Evolutionary conservation across 2,888 invertebrate species (phyloP).

Genomic region (Linyphia triangularis): DNA sequence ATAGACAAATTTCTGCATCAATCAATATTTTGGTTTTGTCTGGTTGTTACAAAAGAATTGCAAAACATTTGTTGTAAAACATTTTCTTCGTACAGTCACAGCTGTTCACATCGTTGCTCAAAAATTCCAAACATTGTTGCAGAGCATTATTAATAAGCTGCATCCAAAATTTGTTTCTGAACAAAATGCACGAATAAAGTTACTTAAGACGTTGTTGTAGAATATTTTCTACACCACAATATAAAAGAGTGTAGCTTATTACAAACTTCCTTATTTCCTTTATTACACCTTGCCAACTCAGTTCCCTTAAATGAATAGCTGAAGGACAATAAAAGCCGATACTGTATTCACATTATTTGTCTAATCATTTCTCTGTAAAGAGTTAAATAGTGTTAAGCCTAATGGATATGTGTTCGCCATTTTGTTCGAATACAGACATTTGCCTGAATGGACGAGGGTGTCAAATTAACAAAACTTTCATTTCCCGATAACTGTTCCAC

Average conservation of each 20-base stretch:
- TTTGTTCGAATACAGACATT: slow-evolving; percentile 51
- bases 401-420: slow-evolving; percentile 54
- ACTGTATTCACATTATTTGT: background rate
- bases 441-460: slow-evolving; percentile 28
- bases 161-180: background rate
- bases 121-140: too few species aligned
- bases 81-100: too few species aligned
- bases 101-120: too few species aligned
- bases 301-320: background rate
- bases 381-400: slow-evolving; percentile 25
- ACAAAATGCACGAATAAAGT: background rate
- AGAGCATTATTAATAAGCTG: too few species aligned
- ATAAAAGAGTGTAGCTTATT: background rate
- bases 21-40: too few species aligned
- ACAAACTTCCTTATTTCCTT: background rate
- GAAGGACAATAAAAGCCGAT: background rate
- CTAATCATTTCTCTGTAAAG: too few species aligned
- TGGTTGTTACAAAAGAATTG: too few species aligned
- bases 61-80: too few species aligned
- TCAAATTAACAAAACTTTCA: slow-evolving; percentile 51
- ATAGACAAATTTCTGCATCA: too few species aligned
- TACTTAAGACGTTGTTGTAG: background rate
- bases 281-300: background rate
- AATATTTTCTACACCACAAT: background rate
- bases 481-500: slow-evolving; percentile 3